Evolutionary conservation across 1,140 invertebrate genomes (phyloP).

Genomic region (Zaprionus camerounensis): DNA sequence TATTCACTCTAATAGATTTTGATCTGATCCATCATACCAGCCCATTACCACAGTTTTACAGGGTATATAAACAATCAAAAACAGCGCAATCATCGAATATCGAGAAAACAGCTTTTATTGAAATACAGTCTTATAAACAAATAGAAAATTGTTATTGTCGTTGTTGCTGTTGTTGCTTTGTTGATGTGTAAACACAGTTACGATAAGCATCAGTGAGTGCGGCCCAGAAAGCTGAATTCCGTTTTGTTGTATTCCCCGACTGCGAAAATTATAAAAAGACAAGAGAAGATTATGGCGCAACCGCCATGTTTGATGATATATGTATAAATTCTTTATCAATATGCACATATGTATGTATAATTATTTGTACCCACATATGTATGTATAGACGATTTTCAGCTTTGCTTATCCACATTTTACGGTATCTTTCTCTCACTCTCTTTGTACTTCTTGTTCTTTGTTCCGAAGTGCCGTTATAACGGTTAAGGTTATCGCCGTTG

Average conservation of each 20-base stretch:
- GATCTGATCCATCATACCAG: too few species aligned
- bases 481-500: slow-evolving; percentile 53
- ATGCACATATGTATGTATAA: background rate
- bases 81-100: slow-evolving; percentile 30
- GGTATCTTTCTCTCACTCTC: slow-evolving; percentile 3
- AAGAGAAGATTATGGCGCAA: slow-evolving; percentile 39
- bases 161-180: slow-evolving; percentile 8
- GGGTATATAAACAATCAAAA: slow-evolving; percentile 33
- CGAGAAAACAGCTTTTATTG: slow-evolving; percentile 46
- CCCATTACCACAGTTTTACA: too few species aligned
- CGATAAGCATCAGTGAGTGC: slow-evolving; percentile 21
- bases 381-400: background rate
- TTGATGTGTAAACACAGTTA: slow-evolving; percentile 33
- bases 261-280: slow-evolving; percentile 37
- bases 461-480: slow-evolving; percentile 13
- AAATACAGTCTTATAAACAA: slow-evolving; percentile 41
- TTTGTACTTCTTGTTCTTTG: background rate
- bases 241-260: slow-evolving; percentile 6
- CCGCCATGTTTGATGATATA: slow-evolving; percentile 33
- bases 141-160: slow-evolving; percentile 11
- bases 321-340: slow-evolving; percentile 30
- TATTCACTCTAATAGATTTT: too few species aligned
- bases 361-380: background rate
- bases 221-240: background rate
- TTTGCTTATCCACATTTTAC: slow-evolving; percentile 45